Evolutionary conservation across 1,140 invertebrate genomes (phyloP).

Genomic region (Nylanderia fulva): DNA sequence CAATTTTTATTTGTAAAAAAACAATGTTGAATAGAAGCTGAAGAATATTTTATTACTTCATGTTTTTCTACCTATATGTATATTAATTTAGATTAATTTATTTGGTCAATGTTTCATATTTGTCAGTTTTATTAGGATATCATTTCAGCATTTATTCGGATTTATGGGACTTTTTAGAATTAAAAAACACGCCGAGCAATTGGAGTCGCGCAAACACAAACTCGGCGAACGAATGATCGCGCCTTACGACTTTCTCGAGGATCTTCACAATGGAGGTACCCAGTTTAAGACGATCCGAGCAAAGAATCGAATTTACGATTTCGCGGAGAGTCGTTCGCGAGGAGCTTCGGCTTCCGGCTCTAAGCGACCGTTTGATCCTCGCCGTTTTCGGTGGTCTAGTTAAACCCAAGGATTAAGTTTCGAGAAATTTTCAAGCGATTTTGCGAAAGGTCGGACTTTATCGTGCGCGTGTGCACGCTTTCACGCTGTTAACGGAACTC

Average conservation of each 20-base stretch:
- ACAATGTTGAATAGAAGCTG: background rate
- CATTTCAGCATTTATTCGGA: background rate
- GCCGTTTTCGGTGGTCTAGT: slow-evolving; percentile 49
- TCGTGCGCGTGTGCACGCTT: background rate
- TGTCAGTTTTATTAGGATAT: background rate
- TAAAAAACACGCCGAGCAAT: background rate
- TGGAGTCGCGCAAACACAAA: slow-evolving; percentile 29
- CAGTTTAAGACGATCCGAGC: slow-evolving; percentile 29
- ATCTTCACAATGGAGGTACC: background rate
- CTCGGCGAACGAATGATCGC: slow-evolving; percentile 2
- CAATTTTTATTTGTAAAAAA: background rate
- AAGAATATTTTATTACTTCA: background rate
- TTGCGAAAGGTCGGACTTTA: slow-evolving; percentile 38
- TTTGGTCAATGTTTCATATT: background rate
- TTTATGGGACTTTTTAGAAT: background rate
- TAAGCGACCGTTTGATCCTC: slow-evolving; percentile 38
- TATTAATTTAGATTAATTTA: background rate
- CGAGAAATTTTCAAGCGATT: slow-evolving; percentile 59
- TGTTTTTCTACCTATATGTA: no score
- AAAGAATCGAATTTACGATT: slow-evolving; percentile 55
- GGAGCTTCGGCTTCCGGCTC: background rate
- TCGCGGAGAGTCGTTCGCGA: slow-evolving; percentile 12
- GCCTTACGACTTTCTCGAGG: background rate
- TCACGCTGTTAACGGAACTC: slow-evolving; percentile 41
- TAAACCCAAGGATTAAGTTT: slow-evolving; percentile 59